phyloP scores from a whole-genome alignment of 2,113 vertebrate species.

The Poeciliopsis turrubarensis region DNA sequence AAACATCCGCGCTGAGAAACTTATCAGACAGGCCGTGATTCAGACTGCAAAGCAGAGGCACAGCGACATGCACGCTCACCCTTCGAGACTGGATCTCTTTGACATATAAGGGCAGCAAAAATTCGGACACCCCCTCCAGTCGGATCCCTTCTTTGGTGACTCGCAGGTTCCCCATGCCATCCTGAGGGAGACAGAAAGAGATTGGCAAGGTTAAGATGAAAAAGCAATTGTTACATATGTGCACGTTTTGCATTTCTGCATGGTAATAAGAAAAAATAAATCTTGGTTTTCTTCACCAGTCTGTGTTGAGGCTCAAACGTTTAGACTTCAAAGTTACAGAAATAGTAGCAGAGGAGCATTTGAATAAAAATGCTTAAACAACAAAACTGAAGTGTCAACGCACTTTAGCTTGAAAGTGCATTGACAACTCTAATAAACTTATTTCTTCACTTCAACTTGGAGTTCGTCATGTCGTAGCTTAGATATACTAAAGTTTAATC shows the following conservation, averaged over 20 bases:
- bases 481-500: neutral
- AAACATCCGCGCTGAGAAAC: neutral
- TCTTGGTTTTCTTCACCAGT: neutral
- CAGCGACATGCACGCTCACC: slow-evolving; percentile 79
- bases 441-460: no score
- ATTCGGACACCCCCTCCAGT: slow-evolving; percentile 95
- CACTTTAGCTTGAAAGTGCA: no score
- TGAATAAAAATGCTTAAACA: neutral
- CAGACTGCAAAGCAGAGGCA: neutral
- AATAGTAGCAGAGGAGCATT: neutral
- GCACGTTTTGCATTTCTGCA: neutral
- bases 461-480: no score
- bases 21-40: neutral
- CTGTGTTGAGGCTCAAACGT: neutral
- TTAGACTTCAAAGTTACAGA: no score
- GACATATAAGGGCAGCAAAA: slow-evolving; percentile 94
- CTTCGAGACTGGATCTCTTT: slow-evolving; percentile 96
- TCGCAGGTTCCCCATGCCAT: slow-evolving; percentile 96
- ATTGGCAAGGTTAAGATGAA: neutral
- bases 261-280: no score
- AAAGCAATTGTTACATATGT: neutral
- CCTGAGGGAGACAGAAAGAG: slow-evolving; percentile 69
- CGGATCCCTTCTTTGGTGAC: slow-evolving; percentile 93
- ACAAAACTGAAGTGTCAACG: no score
- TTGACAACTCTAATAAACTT: neutral